Evolutionary conservation across 2,888 invertebrate genomes (phyloP), one percentile per base, ranked within the genome.

Genomic region (Hesperia comma): DNA sequence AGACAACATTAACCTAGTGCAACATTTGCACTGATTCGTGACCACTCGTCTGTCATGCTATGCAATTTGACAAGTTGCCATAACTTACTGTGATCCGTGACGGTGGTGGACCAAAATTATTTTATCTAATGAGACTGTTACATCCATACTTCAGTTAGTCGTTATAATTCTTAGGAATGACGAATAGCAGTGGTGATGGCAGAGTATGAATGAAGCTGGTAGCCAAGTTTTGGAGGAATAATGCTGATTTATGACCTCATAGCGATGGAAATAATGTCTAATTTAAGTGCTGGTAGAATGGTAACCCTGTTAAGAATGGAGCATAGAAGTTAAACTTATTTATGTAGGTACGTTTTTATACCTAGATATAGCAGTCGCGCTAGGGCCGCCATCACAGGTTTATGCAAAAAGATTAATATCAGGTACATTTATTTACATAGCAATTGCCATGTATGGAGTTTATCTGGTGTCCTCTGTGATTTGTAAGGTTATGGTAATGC

Each of bases 171-270:
- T 78, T 74, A 70, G 69, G 73, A 73, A 78, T 81, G 78, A 81
- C 74, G 75, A 77, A 80, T 74, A 70, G 68, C 70, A 69, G 76
- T 77, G 74, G 77, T 80, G 77, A 79, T 78, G 75, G 74, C 73
- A 77, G 67, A 74, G 79, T 77, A 84, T 87, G 87, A 90, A 87
- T 88, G 84, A 82, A 86, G 76, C 76, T 75, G 75, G 79, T 81
- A 80, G 84, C 88, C 80, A 85, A 88, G 82, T 85, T 86, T 86
- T 81, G 75, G 77, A 10, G 19, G 2, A 57, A 17, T 67, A 71
- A 70, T 67, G 64, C 41, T 70, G 70, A 40, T 33, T 12, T 40
- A 41, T 40, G 12, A 51, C 37, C 26, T 26, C 5, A 4, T 26
- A 26, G 26, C 26, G 26, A 26, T 26, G 26, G 26, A 4, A 26